Base-by-base conservation (phyloP, 2,797 vertebrate species). In the Characodon lateralis region DNA sequence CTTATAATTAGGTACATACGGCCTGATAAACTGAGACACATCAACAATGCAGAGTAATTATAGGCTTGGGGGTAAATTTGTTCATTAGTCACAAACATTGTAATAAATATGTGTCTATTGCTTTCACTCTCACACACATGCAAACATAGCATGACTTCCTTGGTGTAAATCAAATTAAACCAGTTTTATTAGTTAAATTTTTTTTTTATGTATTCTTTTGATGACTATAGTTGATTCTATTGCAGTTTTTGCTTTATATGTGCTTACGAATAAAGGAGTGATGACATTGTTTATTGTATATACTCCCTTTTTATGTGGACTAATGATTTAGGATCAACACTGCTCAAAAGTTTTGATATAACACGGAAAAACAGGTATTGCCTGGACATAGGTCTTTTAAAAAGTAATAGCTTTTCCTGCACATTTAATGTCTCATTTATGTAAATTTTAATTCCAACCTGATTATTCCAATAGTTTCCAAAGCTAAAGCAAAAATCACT, bases 21-120 rank as follows among this genome's bases (percentile, higher is more conserved):
- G 48, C 7, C 24, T 66, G 66, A 78, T 65, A 80, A 74, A 79
- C 61, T 14, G 31, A 75, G 69, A 58, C 0, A 53, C 48, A 71
- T 66, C 63, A 78, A 28, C 50, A 35, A 16, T 80, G 53, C 26
- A 35, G 63, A 75, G n/a, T 61, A 56, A 81, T 78, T 73, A 53
- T 53, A 73, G 18, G 48, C 80, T 56, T 51, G 71, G 39, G 77
- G 61, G 71, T 72, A 69, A 79, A 79, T 61, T 76, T 72, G 73
- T 61, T 79, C 55, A 72, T 77, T 70, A 65, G 71, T 76, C 77
- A 85, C 14, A 39, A 75, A 28, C 48, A 76, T 8, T 39, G 63
- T 73, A 70, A 83, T 72, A 74, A 81, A 81, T 2, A 13, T 63
- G 71, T 10, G 71, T 61, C 71, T 66, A 35, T 53, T 61, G 72